Conservation (phyloP, 1,140 invertebrate genomes). For the Anoplolepis gracilipes region DNA sequence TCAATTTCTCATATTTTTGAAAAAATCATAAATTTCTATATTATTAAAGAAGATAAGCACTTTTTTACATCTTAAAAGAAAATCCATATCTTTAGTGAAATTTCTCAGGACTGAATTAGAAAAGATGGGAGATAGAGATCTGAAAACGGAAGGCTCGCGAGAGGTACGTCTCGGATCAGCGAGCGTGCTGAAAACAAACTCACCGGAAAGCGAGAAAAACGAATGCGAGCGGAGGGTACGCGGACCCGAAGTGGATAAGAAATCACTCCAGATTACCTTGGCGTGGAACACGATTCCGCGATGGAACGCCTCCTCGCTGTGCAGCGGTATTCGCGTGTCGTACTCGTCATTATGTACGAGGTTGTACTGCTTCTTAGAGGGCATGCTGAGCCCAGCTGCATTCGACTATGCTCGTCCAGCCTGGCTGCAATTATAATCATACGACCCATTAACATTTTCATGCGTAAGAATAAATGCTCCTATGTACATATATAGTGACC, state of each 20-base stretch:
- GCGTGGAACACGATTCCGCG: constrained; percentile 98
- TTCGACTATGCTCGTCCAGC: constrained; percentile 81
- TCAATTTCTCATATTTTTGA: not conserved
- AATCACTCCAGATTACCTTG: constrained; percentile 90
- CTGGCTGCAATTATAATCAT: constrained; percentile 79
- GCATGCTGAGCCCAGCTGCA: constrained; percentile 88
- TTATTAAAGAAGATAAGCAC: no score
- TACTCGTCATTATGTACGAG: constrained; percentile 97
- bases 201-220: constrained; percentile 26
- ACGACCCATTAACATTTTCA: constrained; percentile 39
- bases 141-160: not conserved
- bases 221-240: not conserved
- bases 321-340: constrained; percentile 96
- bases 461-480: not conserved
- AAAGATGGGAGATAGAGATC: not conserved
- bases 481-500: not conserved
- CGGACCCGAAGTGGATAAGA: constrained; percentile 40
- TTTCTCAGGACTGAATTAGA: not conserved
- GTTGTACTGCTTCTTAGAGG: constrained; percentile 96
- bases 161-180: not conserved
- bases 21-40: no score
- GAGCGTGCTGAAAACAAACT: not conserved
- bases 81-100: not conserved
- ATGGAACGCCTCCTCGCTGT: constrained; percentile 98
- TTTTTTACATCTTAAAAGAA: not conserved